Base-by-base conservation (phyloP, 1,140 invertebrate genomes). In the Portunus trituberculatus region DNA sequence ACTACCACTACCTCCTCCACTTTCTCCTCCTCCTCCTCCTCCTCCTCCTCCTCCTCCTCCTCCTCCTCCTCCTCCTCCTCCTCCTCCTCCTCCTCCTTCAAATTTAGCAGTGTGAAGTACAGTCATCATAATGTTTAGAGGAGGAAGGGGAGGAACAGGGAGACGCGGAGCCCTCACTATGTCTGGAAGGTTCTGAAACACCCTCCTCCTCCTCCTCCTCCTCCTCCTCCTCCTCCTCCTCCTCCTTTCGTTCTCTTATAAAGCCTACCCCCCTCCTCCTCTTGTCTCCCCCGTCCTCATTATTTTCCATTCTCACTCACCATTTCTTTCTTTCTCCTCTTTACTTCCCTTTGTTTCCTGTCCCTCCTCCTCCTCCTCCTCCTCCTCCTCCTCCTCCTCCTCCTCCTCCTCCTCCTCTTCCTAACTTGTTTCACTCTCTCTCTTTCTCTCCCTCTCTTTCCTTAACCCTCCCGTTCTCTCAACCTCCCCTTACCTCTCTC, bases 271-370 rank as follows among this genome's bases (percentile, higher is more conserved):
- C 67, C 67, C 67, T 20, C n/a, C 67, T 76, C 67, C 67, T 76
- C 67, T 76, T 76, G 67, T 76, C 67, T 76, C 67, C 25, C 67
- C n/a, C 16, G n/a, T 8, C 67, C 67, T 76, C 67, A 76, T 76
- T 76, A 76, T 76, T 76, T 20, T 76, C 67, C 12, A n/a, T 76
- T 76, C 67, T 76, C 67, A 76, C 67, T 76, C 67, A n/a, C 67
- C 67, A 76, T 76, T 76, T 25, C 67, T 76, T 25, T 76, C 67
- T 76, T 76, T 76, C 25, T 76, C 67, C 67, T 76, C 88, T 90
- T 52, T 48, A 90, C 88, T 48, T 90, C 39, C 88, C 45, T 90
- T 90, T 90, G 25, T 52, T 90, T 90, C 48, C 4, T n/a, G 32
- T 46, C 88, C n/a, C 39, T 7, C 39, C 45, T n/a, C 20, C 45